phyloP scores from a whole-genome alignment of 30 jellyfish, hydroid and myxozoan species.

The Rhopilema esculentum region DNA sequence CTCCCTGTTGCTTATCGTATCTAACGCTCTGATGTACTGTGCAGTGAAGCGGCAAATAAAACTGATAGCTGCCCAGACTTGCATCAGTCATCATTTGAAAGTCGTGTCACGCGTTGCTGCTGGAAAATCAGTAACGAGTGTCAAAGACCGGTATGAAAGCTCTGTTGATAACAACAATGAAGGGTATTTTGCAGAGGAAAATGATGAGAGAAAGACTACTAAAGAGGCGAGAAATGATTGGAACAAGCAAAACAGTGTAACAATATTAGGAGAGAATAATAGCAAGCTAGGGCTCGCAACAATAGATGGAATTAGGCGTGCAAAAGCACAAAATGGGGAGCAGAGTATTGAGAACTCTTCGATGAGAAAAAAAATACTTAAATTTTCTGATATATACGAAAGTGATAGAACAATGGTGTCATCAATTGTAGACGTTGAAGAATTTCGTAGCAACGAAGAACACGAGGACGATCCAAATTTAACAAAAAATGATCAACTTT shows the following conservation, averaged over 20 bases:
- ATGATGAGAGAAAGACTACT: neutral
- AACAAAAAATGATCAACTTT: neutral
- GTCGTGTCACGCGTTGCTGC: neutral
- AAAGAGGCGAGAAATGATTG: neutral
- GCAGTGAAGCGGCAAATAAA: constrained; percentile 38
- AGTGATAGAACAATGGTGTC: neutral
- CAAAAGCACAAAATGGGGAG: too few species aligned
- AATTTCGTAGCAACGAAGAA: neutral
- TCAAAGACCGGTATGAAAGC: neutral
- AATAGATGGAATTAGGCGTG: neutral
- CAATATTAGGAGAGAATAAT: neutral
- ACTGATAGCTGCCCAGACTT: constrained; percentile 38
- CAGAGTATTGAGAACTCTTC: too few species aligned
- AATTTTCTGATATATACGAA: neutral
- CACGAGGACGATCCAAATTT: neutral
- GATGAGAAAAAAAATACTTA: neutral
- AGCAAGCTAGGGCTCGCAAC: neutral
- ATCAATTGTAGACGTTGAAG: neutral
- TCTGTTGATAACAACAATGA: neutral
- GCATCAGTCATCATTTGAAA: constrained; percentile 1
- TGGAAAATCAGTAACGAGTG: neutral
- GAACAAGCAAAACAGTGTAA: neutral
- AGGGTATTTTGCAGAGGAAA: neutral
- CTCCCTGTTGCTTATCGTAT: constrained; percentile 14
- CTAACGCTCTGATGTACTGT: constrained; percentile 25